Base-by-base conservation (phyloP, 2,888 invertebrate genomes). In the Campopleginae sp. region DNA sequence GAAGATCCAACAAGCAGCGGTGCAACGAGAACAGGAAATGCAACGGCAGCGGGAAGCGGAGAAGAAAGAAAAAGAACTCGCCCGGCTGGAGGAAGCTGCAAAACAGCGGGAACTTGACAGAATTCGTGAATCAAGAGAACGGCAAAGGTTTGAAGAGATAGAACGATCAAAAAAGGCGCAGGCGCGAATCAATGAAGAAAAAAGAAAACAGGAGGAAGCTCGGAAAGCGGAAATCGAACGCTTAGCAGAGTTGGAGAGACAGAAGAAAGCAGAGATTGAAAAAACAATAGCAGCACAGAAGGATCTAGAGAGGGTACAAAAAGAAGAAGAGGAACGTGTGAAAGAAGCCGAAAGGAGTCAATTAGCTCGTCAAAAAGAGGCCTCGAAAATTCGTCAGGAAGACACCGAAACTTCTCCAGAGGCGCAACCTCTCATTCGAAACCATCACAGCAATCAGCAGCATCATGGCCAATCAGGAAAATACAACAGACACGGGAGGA, bases 41-140 rank as follows among this genome's bases (percentile, higher is more conserved):
- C 88, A 90, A 65, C 85, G 90, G 7, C 91, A 92, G 63, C 89
- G 89, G 0, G 93, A 93, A 6, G 89, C 89, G 0, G 93, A 92
- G 23, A 91, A 91, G 68, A 91, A 91, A 70, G 89, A 88, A 42
- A 93, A 93, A 46, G 92, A 93, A 44, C 61, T 92, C 2, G 92
- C 91, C 17, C 90, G 87, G 23, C 83, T 92, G 0, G 92, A 93
- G 46, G 93, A 93, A 72, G 80, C 88, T 3, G 90, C 92, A 0
- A 91, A 90, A 61, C 91, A 91, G 51, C 88, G 90, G 1, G 93
- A 94, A 71, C 85, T 93, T 6, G 90, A 92, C 38, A 90, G 91
- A 42, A 87, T 93, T 5, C 90, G 92, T 0, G 91, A 91, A 44
- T 66, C 89, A 0, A 88, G 91, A 5, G 92, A 93, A 79, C 92